Conservation (phyloP, 1,140 invertebrate genomes). For the Drosophila serrata region DNA sequence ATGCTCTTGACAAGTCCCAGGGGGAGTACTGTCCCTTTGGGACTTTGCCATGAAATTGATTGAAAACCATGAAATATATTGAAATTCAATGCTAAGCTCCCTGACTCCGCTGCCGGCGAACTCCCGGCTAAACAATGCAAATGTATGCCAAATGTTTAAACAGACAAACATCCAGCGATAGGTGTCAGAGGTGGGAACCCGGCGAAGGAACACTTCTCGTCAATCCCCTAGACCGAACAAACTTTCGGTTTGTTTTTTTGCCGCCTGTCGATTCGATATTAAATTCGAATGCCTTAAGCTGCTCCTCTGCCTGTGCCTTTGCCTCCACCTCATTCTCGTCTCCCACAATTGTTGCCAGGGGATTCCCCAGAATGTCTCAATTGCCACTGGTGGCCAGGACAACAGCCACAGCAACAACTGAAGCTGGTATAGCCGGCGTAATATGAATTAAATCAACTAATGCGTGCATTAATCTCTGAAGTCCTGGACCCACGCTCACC, state of each 20-base stretch:
- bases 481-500: constrained; percentile 60
- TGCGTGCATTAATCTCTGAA: constrained; percentile 85
- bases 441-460: constrained; percentile 85
- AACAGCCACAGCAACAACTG: constrained; percentile 13
- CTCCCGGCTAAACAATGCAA: constrained; percentile 43
- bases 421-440: constrained; percentile 36
- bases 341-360: constrained; percentile 54
- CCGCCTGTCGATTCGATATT: constrained; percentile 30
- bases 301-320: neutral
- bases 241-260: constrained; percentile 33
- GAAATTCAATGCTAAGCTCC: constrained; percentile 72
- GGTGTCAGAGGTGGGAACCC: constrained; percentile 16
- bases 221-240: constrained; percentile 5
- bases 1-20: constrained; percentile 71
- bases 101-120: constrained; percentile 3
- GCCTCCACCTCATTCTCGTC: neutral
- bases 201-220: neutral
- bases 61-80: constrained; percentile 82
- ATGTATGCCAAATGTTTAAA: constrained; percentile 57
- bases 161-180: constrained; percentile 19
- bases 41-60: constrained; percentile 74
- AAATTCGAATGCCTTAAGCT: constrained; percentile 44
- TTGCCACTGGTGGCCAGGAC: constrained; percentile 65
- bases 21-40: constrained; percentile 54
- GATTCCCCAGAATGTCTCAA: constrained; percentile 83